phyloP scores from a whole-genome alignment of 2,797 vertebrate species.

The Mastacembelus armatus region DNA sequence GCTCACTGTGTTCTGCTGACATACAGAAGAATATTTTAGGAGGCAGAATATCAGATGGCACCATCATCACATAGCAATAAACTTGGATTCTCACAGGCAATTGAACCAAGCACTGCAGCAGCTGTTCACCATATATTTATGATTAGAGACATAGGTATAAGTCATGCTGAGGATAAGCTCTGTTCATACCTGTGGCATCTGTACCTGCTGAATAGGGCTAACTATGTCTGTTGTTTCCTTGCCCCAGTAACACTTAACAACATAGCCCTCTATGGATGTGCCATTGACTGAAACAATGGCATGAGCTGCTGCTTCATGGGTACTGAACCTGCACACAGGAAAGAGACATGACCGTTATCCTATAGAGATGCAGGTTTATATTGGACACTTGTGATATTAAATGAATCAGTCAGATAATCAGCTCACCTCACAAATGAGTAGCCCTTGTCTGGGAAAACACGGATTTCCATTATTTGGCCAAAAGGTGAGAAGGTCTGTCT shows the following conservation, averaged over 20 bases:
- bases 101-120: neutral
- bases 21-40: slow-evolving; percentile 38
- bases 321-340: slow-evolving; percentile 85
- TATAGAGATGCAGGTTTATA: neutral
- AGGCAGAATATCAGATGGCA: slow-evolving; percentile 25
- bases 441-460: slow-evolving; percentile 98
- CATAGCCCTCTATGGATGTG: slow-evolving; percentile 93
- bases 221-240: slow-evolving; percentile 95
- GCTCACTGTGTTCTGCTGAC: slow-evolving; percentile 91
- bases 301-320: slow-evolving; percentile 95
- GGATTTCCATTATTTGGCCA: slow-evolving; percentile 97
- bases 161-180: neutral
- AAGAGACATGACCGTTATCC: neutral
- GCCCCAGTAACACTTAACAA: slow-evolving; percentile 98
- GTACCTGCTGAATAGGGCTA: slow-evolving; percentile 91
- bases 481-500: slow-evolving; percentile 98
- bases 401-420: slow-evolving; percentile 29
- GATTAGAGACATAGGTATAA: too few species aligned
- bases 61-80: neutral
- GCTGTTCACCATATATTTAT: neutral
- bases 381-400: neutral
- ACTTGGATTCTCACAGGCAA: neutral
- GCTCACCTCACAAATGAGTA: slow-evolving; percentile 96
- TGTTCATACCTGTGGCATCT: slow-evolving; percentile 82
- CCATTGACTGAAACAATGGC: slow-evolving; percentile 98